Evolutionary conservation across 2,113 vertebrate species (phyloP), one percentile per base, ranked within the genome.

Genomic region (Cisticola juncidis): DNA sequence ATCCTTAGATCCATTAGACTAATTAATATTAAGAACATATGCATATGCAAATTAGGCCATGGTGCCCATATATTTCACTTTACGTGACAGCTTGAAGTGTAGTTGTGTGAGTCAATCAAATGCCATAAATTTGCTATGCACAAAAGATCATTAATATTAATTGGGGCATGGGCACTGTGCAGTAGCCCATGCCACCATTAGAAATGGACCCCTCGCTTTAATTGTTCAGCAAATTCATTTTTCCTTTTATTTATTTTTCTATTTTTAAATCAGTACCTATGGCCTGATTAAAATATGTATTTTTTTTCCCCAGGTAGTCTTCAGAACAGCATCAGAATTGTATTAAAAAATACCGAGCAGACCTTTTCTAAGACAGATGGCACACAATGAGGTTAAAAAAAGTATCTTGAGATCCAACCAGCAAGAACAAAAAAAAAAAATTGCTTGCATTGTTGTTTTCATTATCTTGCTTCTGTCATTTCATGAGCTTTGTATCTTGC

Each of bases 381-480:
- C 97, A 98, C 97, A 98, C 97, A 98, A 98, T 98, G 97, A 98
- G 98, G 98, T 98, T 98, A 97, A 98, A 97, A 98, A 98, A 98
- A 98, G 98, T 99, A 99, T 98, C 98, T 98, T 92, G 97, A 98
- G 98, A 99, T 99, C 98, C 98, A 98, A 99, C 98, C 98, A 98
- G 98, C 98, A 98, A 98, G 98, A 99, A 99, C 98, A 99, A 98
- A 98, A 97, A 98, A 98, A 97, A 97, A 98, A 98, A 98, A 99
- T 98, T 98, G 98, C 98, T 99, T 98, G 98, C 99, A 99, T 99
- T 99, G 99, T 99, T 99, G 99, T 99, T 99, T 99, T 99, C 98
- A 99, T 99, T 99, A 99, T 99, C 98, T 98, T 98, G 98, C 99
- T 98, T 98, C 98, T 99, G 99, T 99, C 99, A 99, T 98, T 99